Evolutionary conservation across 1,140 invertebrate genomes (phyloP).

Genomic region (Sminthurinus signatus): DNA sequence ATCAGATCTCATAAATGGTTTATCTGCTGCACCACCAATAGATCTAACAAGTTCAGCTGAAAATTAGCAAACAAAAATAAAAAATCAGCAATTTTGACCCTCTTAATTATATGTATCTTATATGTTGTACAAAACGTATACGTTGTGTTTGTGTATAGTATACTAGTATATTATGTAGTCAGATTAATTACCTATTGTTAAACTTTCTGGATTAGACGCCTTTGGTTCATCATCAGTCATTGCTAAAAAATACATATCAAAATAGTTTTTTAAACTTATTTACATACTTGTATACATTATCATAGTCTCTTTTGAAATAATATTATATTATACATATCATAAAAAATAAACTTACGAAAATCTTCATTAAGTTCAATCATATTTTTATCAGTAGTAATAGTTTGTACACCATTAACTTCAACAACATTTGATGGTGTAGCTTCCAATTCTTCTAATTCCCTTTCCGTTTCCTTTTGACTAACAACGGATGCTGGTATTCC

Average conservation of each 20-base stretch:
- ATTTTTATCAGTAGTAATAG: not conserved
- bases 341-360: not conserved
- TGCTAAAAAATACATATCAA: too few relatives aligned
- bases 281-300: too few relatives aligned
- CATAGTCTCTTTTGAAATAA: too few relatives aligned
- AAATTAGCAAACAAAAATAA: too few relatives aligned
- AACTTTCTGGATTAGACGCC: conserved; percentile 15
- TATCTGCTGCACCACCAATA: conserved; percentile 34
- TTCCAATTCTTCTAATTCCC: not conserved
- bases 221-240: not conserved
- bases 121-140: too few relatives aligned
- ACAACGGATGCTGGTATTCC: conserved; percentile 23
- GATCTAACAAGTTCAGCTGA: conserved; percentile 33
- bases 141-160: too few relatives aligned
- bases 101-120: too few relatives aligned
- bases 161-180: too few relatives aligned
- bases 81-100: too few relatives aligned
- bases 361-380: conserved; percentile 7
- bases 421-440: not conserved
- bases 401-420: not conserved
- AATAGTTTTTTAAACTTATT: too few relatives aligned
- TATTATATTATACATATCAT: too few relatives aligned
- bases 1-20: conserved; percentile 24
- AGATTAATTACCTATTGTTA: too few relatives aligned
- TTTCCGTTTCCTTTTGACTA: conserved; percentile 3